Percentiles rank a stretch among this genome's conserved stretches.
Conservation (phyloP, 2,797 vertebrate genomes). For the Platalea minor region DNA sequence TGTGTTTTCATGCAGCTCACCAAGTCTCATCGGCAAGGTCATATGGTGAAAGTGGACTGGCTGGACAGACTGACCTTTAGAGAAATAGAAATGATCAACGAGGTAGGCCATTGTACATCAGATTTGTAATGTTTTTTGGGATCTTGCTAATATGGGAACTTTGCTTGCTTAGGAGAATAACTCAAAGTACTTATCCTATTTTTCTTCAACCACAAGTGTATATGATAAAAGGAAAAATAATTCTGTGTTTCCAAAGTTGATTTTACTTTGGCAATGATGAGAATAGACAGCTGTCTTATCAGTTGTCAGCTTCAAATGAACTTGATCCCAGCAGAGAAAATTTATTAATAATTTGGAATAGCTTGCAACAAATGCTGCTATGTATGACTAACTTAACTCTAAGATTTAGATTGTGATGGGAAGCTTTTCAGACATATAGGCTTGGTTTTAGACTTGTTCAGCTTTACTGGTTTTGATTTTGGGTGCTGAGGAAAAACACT, state of each 20-base stretch:
- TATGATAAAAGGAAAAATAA: not conserved
- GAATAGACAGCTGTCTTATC: not conserved
- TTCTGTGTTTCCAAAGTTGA: not conserved
- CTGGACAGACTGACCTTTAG: slow-evolving; percentile 96
- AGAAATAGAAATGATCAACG: slow-evolving; percentile 99
- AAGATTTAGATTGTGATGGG: not conserved
- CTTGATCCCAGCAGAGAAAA: not conserved
- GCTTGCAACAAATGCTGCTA: not conserved
- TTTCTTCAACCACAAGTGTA: not conserved
- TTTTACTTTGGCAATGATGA: not conserved
- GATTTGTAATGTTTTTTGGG: not conserved
- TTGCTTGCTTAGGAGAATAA: not conserved
- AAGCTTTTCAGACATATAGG: not conserved
- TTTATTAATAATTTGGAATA: not conserved
- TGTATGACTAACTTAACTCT: not conserved
- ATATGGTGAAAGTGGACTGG: slow-evolving; percentile 99
- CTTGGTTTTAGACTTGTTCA: not conserved
- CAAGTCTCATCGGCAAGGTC: slow-evolving; percentile 96
- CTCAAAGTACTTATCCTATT: not conserved
- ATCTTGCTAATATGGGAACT: not conserved
- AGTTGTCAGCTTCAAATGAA: not conserved
- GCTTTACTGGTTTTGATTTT: not conserved
- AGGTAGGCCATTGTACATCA: slow-evolving; percentile 75
- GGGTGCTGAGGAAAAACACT: not conserved
- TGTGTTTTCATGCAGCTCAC: slow-evolving; percentile 82